Conservation (phyloP, 2,888 invertebrate species). For the Hirtodrosophila histrioides region DNA sequence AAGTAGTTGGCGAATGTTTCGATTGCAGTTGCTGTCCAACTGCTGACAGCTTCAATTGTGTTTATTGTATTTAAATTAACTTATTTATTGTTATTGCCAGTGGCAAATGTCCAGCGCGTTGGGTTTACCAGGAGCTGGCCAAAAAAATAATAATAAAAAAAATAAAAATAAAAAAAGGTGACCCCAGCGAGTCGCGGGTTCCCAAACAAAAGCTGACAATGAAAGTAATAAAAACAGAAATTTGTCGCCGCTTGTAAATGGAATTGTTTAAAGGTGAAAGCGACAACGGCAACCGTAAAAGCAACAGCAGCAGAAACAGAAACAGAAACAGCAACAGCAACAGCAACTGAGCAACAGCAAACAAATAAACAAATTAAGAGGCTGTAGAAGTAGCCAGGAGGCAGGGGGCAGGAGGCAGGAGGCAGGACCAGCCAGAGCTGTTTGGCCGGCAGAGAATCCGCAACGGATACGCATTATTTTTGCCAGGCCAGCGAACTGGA, state of each 20-base stretch:
- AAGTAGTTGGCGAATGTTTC: slow-evolving; percentile 25
- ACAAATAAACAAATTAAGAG: slow-evolving; percentile 78
- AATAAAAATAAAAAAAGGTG: background rate
- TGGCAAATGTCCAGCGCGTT: slow-evolving; percentile 31
- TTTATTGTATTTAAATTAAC: slow-evolving; percentile 80
- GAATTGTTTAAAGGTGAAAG: slow-evolving; percentile 79
- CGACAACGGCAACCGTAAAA: slow-evolving; percentile 25
- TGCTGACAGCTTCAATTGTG: slow-evolving; percentile 63
- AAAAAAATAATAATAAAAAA: background rate
- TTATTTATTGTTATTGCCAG: slow-evolving; percentile 74
- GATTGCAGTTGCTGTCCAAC: slow-evolving; percentile 42
- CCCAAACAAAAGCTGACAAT: slow-evolving; percentile 61
- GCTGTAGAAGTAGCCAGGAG: slow-evolving; percentile 2
- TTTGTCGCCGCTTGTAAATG: slow-evolving; percentile 80
- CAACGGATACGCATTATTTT: slow-evolving; percentile 79
- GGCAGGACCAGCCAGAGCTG: background rate
- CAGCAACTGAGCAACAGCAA: slow-evolving; percentile 37
- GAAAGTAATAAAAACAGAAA: slow-evolving; percentile 74
- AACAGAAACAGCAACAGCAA: slow-evolving; percentile 7
- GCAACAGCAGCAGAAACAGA: slow-evolving; percentile 10
- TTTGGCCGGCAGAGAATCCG: slow-evolving; percentile 57
- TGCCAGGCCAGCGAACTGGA: slow-evolving; percentile 59
- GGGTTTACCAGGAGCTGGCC: background rate
- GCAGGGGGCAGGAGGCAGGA: background rate
- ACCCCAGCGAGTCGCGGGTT: slow-evolving; percentile 4